Evolutionary conservation across 1,140 invertebrate species (phyloP), one percentile per base, ranked within the genome.

Genomic region (Drosophila prosaltans): DNA sequence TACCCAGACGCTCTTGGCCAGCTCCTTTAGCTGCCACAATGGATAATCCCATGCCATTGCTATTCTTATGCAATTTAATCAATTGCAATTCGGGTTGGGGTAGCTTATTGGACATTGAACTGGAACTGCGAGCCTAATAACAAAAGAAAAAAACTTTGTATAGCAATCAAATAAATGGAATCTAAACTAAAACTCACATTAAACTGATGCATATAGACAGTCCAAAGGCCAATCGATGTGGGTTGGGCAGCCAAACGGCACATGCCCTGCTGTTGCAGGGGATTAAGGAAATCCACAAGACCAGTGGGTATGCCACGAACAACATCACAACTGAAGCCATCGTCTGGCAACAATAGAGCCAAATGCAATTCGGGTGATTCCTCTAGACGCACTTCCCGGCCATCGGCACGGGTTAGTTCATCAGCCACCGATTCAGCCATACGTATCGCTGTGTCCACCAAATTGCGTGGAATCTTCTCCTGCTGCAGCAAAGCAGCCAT

Each of bases 281-380:
- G 97, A 63, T 96, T 95, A 26, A 99, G 93, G 91, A 99, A 99
- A 91, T 99, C 98, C 0, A 97, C 95, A 26, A 99, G 93, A 5
- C 97, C 98, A n/a, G 96, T 95, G 21, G 98, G 98, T 55, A 98
- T 95, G 39, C 98, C 98, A 60, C 97, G 94, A 55, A 98, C 97
- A 45, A 99, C 97, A 93, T 99, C 98, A 93, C 98, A 98, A 86
- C 98, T 98, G 93, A 99, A 99, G 10, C 98, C 98, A 93, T 99
- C 98, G 90, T 99, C 98, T 0, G 99, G 99, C 10, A 99, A 93
- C 4, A 99, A 93, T 63, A 99, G 96, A 3, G 97, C 97, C 16
- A 99, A 93, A 78, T 97, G 96, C 21, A 99, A 94, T 78, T 98
- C 96, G 9, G 95, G 94, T 85, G 98, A 97, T 93, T 99, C 99